phyloP scores from a whole-genome alignment of 37 sponge, comb jelly and placozoan genomes.

The Ianthella basta region DNA sequence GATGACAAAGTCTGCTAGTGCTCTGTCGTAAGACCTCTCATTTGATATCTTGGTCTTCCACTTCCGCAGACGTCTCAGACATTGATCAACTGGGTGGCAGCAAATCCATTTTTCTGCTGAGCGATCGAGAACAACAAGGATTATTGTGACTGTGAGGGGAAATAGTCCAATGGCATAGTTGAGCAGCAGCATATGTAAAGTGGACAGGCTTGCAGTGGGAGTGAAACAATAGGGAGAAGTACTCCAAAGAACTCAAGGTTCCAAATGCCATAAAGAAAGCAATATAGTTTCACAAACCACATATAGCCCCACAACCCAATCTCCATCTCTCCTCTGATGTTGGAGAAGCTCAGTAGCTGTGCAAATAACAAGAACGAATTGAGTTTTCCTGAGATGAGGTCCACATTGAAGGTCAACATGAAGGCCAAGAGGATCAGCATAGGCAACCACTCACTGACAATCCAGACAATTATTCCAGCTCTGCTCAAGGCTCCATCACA shows the following conservation, averaged over 20 bases:
- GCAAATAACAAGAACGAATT: conserved; percentile 13
- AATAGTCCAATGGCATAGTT: neutral
- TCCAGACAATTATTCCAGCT: conserved; percentile 1
- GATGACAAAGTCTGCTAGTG: neutral
- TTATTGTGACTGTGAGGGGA: neutral
- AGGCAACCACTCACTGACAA: conserved; percentile 10
- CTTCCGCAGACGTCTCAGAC: conserved; percentile 12
- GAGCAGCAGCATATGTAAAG: neutral
- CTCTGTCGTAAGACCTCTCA: neutral
- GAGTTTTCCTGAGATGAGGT: neutral
- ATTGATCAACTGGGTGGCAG: neutral
- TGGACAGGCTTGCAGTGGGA: neutral
- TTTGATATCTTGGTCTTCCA: neutral
- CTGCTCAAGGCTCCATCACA: neutral
- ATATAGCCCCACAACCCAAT: too few relatives aligned
- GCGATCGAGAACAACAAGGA: neutral
- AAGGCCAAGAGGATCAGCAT: neutral
- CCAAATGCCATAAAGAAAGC: conserved; percentile 11
- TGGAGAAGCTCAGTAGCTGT: neutral
- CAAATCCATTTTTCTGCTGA: neutral
- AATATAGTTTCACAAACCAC: too few relatives aligned
- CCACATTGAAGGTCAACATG: conserved; percentile 8
- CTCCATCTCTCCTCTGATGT: too few relatives aligned
- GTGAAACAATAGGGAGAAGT: neutral
- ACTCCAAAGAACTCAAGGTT: conserved; percentile 17